phyloP scores from a whole-genome alignment of 1,140 invertebrate species.

The Rhysida immarginata region DNA sequence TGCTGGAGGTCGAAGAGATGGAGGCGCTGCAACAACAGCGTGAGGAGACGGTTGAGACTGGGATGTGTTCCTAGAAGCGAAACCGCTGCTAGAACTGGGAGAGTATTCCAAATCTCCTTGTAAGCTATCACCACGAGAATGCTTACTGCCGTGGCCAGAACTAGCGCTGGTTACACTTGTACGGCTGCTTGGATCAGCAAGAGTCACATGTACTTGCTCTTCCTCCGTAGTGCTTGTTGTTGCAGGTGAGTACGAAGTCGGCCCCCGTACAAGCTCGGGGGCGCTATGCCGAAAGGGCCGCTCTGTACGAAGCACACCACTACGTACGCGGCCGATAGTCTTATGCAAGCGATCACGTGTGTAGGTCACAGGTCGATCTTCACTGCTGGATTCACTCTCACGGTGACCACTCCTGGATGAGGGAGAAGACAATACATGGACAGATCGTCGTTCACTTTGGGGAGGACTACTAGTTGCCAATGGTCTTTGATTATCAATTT shows the following conservation, averaged over 20 bases:
- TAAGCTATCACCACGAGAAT: constrained; percentile 15
- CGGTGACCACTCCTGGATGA: background rate
- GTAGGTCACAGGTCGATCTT: constrained; percentile 25
- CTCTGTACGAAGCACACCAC: constrained; percentile 20
- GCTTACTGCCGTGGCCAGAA: constrained; percentile 16
- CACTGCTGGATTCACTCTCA: constrained; percentile 16
- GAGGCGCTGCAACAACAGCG: constrained; percentile 25
- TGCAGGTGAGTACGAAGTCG: constrained; percentile 2
- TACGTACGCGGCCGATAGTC: constrained; percentile 28
- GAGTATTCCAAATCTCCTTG: constrained; percentile 17
- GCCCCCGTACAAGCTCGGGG: constrained; percentile 13
- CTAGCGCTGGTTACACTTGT: constrained; percentile 18
- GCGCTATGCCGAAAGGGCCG: constrained; percentile 14
- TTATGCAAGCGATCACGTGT: constrained; percentile 31
- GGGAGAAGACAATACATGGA: background rate
- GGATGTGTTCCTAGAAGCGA: constrained; percentile 17
- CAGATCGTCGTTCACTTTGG: background rate
- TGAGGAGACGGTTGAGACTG: constrained; percentile 18
- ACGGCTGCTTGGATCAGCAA: constrained; percentile 10
- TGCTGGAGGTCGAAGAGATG: constrained; percentile 17
- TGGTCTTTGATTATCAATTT: constrained; percentile 18
- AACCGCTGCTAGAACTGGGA: constrained; percentile 18
- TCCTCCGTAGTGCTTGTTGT: constrained; percentile 22
- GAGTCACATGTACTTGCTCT: background rate
- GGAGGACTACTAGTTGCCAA: constrained; percentile 27